Evolutionary conservation across 1,140 invertebrate species (phyloP).

Genomic region (Stegodyphus dumicola): DNA sequence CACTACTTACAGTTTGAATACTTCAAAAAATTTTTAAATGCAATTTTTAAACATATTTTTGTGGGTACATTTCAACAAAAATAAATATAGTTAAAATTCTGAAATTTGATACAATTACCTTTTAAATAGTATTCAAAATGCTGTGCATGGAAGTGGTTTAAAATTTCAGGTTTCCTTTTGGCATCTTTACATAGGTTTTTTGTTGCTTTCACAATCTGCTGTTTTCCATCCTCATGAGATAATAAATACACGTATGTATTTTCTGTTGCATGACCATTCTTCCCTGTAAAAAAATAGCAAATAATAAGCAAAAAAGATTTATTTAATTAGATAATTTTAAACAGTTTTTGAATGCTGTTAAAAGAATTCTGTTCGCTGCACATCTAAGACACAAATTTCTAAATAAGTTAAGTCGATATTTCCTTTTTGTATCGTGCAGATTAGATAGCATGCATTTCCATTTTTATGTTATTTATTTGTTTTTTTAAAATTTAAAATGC

Average conservation of each 20-base stretch:
- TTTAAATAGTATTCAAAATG: conserved; percentile 42
- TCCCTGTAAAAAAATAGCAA: not conserved
- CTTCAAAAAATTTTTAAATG: not conserved
- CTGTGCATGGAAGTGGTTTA: conserved; percentile 37
- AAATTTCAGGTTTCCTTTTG: conserved; percentile 26
- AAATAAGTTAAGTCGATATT: no score
- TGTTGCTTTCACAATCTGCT: conserved; percentile 41
- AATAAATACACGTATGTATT: conserved; percentile 41
- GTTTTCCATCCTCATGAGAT: conserved; percentile 32
- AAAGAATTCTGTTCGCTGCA: no score
- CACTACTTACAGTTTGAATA: not conserved
- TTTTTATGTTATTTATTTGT: no score
- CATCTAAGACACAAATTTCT: no score
- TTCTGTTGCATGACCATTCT: conserved; percentile 50
- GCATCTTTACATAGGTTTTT: conserved; percentile 21
- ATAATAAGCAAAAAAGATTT: no score
- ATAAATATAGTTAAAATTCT: not conserved
- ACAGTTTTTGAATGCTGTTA: no score
- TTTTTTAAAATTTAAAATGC: no score
- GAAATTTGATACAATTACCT: conserved; percentile 8
- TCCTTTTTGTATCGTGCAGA: no score
- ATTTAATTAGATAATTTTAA: no score
- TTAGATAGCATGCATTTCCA: no score
- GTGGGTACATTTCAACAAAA: not conserved
- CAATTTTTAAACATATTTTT: not conserved